These are phyloP conservation scores for Paratrypauchen microcephalus DNA, from an alignment of 2,797 vertebrate species.

Conservation along the genomic window DNA sequence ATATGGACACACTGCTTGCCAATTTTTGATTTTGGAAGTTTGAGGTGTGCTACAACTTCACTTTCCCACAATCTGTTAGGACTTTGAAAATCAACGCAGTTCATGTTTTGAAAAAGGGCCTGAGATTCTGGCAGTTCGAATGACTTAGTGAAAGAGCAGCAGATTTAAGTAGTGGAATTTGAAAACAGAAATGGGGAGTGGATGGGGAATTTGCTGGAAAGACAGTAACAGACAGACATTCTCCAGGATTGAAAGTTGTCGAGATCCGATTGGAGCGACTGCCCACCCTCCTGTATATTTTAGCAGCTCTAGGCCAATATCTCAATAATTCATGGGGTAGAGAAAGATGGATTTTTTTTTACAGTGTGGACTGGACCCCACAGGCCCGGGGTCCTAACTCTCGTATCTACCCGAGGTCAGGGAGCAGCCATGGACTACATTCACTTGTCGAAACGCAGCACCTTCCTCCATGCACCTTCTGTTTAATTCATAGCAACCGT, in stretches of 20 bases:
- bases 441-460: conserved; percentile 60
- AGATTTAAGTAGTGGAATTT: conserved; percentile 20
- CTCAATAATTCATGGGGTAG: conserved; percentile 86
- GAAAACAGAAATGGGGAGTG: conserved; percentile 20
- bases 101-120: background rate
- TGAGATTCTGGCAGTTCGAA: background rate
- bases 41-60: background rate
- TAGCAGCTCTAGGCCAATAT: conserved; percentile 83
- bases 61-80: background rate
- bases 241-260: conserved; percentile 61
- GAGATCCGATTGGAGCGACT: conserved; percentile 62
- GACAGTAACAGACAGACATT: conserved; percentile 47
- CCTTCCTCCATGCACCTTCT: conserved; percentile 61
- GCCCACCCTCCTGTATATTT: conserved; percentile 79
- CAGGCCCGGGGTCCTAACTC: conserved; percentile 69
- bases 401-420: conserved; percentile 69
- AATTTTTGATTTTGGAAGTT: background rate
- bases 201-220: conserved; percentile 47
- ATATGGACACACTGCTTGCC: too few species aligned
- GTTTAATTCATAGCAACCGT: conserved; percentile 69
- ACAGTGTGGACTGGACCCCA: conserved; percentile 62
- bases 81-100: background rate
- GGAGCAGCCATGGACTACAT: conserved; percentile 68
- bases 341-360: conserved; percentile 69
- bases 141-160: background rate